Conservation (phyloP, 2,888 invertebrate genomes). For the Belgica antarctica region DNA sequence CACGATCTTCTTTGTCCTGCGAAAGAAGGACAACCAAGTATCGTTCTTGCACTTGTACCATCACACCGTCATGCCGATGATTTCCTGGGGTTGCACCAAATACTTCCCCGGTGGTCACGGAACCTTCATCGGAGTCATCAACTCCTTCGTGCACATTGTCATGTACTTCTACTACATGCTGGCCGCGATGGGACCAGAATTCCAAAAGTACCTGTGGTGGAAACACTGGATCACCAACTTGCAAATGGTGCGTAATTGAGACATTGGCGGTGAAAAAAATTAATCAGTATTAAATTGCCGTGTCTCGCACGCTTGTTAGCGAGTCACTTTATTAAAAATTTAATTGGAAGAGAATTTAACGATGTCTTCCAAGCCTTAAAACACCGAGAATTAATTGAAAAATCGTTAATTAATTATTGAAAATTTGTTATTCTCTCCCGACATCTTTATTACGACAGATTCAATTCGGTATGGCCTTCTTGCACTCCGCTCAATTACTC, state of each 20-base stretch:
- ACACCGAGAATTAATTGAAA: not conserved
- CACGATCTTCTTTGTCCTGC: slow-evolving; percentile 88
- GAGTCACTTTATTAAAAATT: not conserved
- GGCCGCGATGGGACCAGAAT: slow-evolving; percentile 82
- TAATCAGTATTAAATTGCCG: too few relatives aligned
- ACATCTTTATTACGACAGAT: slow-evolving; percentile 59
- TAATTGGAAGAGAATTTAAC: not conserved
- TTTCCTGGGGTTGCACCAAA: slow-evolving; percentile 89
- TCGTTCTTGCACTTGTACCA: slow-evolving; percentile 90
- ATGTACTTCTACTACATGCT: slow-evolving; percentile 93
- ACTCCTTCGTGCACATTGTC: slow-evolving; percentile 90
- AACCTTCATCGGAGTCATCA: slow-evolving; percentile 79
- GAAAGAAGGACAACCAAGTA: slow-evolving; percentile 87
- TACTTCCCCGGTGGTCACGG: slow-evolving; percentile 87
- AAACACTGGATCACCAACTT: slow-evolving; percentile 87
- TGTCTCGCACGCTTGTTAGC: not conserved
- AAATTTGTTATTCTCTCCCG: not conserved
- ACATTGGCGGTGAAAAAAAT: not conserved
- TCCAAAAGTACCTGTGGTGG: slow-evolving; percentile 90
- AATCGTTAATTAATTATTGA: slow-evolving; percentile 21
- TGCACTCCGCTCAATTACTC: slow-evolving; percentile 81
- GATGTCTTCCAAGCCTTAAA: not conserved
- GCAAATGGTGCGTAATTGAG: slow-evolving; percentile 70
- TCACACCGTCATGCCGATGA: slow-evolving; percentile 92
- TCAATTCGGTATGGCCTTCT: slow-evolving; percentile 84